These are phyloP conservation scores for Artibeus jamaicensis DNA, from an alignment of 2,797 vertebrate species.

Conservation along the genomic window DNA sequence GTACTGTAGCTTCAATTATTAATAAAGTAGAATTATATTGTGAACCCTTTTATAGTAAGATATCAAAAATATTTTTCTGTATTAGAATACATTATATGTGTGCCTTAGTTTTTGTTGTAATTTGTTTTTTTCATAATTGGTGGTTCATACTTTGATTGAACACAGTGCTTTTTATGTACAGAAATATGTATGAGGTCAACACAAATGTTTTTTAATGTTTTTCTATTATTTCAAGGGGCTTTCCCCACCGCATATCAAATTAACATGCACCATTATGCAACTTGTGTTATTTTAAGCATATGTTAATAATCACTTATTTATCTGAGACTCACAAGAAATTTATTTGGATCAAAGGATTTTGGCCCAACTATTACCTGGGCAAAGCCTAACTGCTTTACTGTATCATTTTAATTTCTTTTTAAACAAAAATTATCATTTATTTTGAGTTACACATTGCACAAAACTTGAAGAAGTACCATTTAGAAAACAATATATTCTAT, in stretches of 20 bases:
- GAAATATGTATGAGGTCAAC: neutral
- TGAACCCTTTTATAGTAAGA: neutral
- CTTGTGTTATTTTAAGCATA: neutral
- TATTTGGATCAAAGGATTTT: neutral
- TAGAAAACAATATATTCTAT: neutral
- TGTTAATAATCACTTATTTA: neutral
- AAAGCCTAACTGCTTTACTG: neutral
- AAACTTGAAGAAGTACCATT: neutral
- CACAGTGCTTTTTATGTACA: neutral
- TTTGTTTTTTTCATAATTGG: neutral
- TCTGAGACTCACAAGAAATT: neutral
- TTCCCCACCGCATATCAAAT: neutral
- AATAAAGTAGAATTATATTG: neutral
- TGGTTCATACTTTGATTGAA: neutral
- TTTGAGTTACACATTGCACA: neutral
- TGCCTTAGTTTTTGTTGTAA: neutral
- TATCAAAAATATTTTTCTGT: neutral
- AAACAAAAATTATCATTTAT: neutral
- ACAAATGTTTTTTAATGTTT: neutral
- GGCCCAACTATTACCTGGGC: neutral
- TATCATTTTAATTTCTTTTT: neutral
- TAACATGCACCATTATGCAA: neutral
- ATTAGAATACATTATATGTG: neutral
- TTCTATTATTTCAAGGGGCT: neutral
- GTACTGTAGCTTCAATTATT: neutral